phyloP scores from a whole-genome alignment of 2,113 vertebrate species.

The Centropus bengalensis region DNA sequence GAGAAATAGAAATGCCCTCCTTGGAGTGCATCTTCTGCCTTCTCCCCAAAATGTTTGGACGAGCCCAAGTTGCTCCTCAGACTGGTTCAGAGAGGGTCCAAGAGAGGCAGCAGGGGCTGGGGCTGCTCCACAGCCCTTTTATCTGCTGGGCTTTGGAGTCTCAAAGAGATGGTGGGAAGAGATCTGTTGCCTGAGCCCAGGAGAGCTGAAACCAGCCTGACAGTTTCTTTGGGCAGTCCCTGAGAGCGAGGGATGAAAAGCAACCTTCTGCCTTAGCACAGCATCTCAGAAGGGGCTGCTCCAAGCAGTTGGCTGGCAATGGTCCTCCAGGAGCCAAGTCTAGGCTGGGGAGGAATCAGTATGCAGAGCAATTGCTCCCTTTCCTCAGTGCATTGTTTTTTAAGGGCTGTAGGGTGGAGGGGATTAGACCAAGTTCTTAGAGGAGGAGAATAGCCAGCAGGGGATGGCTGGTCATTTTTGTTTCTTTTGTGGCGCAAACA shows the following conservation, averaged over 20 bases:
- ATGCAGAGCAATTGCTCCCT: conserved; percentile 27
- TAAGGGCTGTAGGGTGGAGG: conserved; percentile 32
- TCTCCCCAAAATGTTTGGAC: background rate
- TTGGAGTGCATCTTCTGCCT: background rate
- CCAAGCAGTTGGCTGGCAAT: conserved; percentile 7
- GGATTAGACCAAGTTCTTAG: conserved; percentile 58
- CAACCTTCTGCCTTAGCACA: background rate
- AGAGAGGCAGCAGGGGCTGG: too few relatives aligned
- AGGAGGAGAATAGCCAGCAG: conserved; percentile 57
- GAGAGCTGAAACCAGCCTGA: background rate
- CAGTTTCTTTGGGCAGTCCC: background rate
- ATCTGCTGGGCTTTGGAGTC: background rate
- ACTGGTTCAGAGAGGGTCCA: too few relatives aligned
- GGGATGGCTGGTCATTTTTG: conserved; percentile 62
- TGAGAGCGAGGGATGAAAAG: background rate
- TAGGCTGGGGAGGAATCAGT: conserved; percentile 34
- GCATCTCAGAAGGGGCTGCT: conserved; percentile 10
- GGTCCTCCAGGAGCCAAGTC: background rate
- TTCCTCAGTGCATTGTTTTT: conserved; percentile 48
- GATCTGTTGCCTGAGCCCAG: background rate
- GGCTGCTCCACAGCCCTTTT: background rate
- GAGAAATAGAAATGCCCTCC: background rate
- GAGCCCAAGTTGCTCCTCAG: too few relatives aligned
- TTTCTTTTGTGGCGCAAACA: conserved; percentile 61
- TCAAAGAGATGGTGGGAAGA: background rate